These are phyloP conservation scores for Norana najaformis DNA, from an alignment of 2,888 invertebrate species.

Conservation along the genomic window DNA sequence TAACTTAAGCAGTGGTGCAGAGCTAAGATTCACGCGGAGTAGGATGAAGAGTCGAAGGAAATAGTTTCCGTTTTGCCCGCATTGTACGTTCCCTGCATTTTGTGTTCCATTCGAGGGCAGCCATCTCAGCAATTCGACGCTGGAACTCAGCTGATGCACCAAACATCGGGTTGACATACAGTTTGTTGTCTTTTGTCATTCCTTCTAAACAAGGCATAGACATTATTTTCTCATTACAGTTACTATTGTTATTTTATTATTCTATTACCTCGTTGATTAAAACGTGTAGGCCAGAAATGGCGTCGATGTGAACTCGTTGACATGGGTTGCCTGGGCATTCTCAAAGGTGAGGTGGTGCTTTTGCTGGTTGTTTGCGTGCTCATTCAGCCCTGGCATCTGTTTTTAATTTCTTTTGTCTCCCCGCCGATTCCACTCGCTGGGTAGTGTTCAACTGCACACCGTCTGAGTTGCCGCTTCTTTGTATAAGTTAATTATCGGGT, in stretches of 20 bases:
- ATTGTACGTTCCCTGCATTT: slow-evolving; percentile 53
- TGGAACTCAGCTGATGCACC: slow-evolving; percentile 56
- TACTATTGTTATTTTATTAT: neutral
- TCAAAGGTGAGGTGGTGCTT: too few relatives aligned
- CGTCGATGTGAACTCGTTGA: too few relatives aligned
- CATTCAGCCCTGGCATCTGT: too few relatives aligned
- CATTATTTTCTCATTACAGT: neutral
- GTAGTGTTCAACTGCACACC: too few relatives aligned
- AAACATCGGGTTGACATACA: slow-evolving; percentile 54
- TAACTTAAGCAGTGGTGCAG: neutral
- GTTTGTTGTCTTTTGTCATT: neutral
- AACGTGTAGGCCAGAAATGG: too few relatives aligned
- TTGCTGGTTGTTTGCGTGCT: too few relatives aligned
- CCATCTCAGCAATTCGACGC: slow-evolving; percentile 56
- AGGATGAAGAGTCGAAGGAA: neutral
- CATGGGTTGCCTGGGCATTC: too few relatives aligned
- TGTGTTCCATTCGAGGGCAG: slow-evolving; percentile 58
- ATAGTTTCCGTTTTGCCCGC: neutral
- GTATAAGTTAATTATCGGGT: too few relatives aligned
- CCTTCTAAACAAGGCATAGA: neutral
- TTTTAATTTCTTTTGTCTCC: too few relatives aligned
- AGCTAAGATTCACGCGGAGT: neutral
- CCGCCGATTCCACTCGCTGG: too few relatives aligned
- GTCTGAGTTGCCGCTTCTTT: too few relatives aligned
- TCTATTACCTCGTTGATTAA: too few relatives aligned